A percentile compares a stretch with the other conserved stretches of the same genome.
These are phyloP conservation scores for Cheilinus undulatus DNA, from an alignment of 2,113 vertebrate species.

Conservation along the genomic window DNA sequence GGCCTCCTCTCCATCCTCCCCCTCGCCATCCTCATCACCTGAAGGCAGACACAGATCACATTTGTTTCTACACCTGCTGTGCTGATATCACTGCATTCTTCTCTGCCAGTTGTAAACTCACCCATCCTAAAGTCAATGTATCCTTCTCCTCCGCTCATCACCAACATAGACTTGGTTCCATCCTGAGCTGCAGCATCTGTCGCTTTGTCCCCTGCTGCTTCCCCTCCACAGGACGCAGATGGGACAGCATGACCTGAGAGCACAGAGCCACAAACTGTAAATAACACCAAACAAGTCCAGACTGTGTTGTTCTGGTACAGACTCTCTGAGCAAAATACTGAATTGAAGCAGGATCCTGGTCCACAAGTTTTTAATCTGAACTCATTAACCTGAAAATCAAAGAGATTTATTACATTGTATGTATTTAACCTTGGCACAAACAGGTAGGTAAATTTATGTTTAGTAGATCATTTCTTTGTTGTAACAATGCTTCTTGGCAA, in stretches of 20 bases:
- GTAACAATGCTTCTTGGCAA: too few relatives aligned
- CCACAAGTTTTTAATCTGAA: neutral
- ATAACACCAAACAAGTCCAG: constrained; percentile 6
- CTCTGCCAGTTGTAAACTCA: constrained; percentile 71
- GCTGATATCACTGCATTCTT: fast-evolving
- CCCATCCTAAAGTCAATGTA: constrained; percentile 99
- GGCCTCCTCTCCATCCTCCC: constrained; percentile 87
- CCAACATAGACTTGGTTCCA: constrained; percentile 88
- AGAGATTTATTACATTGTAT: neutral
- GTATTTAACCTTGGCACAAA: too few relatives aligned
- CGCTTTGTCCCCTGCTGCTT: constrained; percentile 78
- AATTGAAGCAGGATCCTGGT: neutral
- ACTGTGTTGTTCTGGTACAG: neutral
- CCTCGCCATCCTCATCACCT: constrained; percentile 94
- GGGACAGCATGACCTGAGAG: constrained; percentile 89
- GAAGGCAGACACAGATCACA: neutral
- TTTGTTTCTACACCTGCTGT: neutral
- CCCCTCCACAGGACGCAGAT: constrained; percentile 67
- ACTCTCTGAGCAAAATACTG: neutral
- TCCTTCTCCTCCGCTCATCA: constrained; percentile 98
- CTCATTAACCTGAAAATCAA: neutral
- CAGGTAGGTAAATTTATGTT: too few relatives aligned
- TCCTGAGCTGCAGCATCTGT: constrained; percentile 83
- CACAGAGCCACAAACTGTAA: constrained; percentile 11
- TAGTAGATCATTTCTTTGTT: too few relatives aligned